Evolutionary conservation across 1,140 invertebrate genomes (phyloP), one percentile per base, ranked within the genome.

Genomic region (Heliconius eleuchia): DNA sequence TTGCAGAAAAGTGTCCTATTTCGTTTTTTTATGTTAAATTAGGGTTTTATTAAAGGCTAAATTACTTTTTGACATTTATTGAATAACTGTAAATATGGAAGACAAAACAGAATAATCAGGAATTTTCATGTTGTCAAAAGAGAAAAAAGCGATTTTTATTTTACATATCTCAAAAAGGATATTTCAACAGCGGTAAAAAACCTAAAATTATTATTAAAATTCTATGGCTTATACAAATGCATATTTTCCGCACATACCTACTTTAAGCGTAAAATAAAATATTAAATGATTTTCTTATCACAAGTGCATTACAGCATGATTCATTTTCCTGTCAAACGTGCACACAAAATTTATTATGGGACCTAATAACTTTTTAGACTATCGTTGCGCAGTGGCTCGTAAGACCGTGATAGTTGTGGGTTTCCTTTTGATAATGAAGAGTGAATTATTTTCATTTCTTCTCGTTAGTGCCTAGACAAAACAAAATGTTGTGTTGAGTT

Each of bases 271-370:
- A 73, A 73, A 66, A 66, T 66, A 66, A 66, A 66, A 27, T 66
- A 66, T 66, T 66, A 27, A 66, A 66, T 66, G 60, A 74, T 76
- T 76, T 46, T 71, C 42, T 80, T 80, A 76, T 80, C 74, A 42
- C 66, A 27, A 52, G 11, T 52, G 39, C 74, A 74, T 79, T 50
- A 39, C 72, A 60, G 71, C 34, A 73, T 80, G 79, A 80, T 30
- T 80, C 79, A 80, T 80, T 80, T 80, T 80, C 79, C 79, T 76
- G 79, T 76, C 79, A 66, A 76, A 76, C 55, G 74, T 76, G 71
- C 72, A 70, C 37, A 80, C 50, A 39, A 76, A 80, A 76, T 73
- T 71, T 76, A 76, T 73, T 50, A 66, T 80, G 13, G 23, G 4
- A 66, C 60, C 60, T 66, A 66, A 66, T 66, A 66, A 27, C 11